phyloP scores from a whole-genome alignment of 37 sponge, comb jelly and placozoan species.

The Spongia lamella region DNA sequence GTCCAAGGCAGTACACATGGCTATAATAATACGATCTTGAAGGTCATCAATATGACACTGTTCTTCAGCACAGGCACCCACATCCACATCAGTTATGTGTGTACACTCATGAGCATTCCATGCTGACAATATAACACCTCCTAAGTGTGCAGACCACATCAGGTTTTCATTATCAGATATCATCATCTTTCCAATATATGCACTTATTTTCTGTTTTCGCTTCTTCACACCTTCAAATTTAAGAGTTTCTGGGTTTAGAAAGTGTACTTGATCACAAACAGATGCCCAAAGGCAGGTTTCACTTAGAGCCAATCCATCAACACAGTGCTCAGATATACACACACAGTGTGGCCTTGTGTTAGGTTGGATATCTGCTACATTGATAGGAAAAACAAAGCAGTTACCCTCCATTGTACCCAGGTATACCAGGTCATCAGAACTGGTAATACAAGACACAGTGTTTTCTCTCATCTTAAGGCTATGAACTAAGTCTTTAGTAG shows the following conservation, averaged over 20 bases:
- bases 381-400: constrained; percentile 39
- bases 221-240: constrained; percentile 34
- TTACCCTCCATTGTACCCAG: constrained; percentile 76
- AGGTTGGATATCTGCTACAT: constrained; percentile 26
- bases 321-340: constrained; percentile 55
- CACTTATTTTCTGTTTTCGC: not conserved
- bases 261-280: constrained; percentile 53
- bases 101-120: constrained; percentile 49
- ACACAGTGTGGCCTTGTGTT: constrained; percentile 34
- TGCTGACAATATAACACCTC: constrained; percentile 51
- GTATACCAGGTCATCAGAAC: constrained; percentile 38
- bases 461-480: constrained; percentile 56
- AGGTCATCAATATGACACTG: too few species aligned
- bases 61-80: too few species aligned
- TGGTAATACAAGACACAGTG: constrained; percentile 69
- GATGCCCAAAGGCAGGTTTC: constrained; percentile 61
- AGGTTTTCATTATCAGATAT: constrained; percentile 29
- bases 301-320: constrained; percentile 51
- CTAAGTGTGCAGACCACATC: constrained; percentile 76
- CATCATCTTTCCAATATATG: constrained; percentile 50
- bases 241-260: constrained; percentile 58
- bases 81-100: constrained; percentile 50
- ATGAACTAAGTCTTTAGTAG: constrained; percentile 46
- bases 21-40: constrained; percentile 53
- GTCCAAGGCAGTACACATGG: constrained; percentile 70